Conservation (phyloP, 1,140 invertebrate species). For the Papilio polyxenes region DNA sequence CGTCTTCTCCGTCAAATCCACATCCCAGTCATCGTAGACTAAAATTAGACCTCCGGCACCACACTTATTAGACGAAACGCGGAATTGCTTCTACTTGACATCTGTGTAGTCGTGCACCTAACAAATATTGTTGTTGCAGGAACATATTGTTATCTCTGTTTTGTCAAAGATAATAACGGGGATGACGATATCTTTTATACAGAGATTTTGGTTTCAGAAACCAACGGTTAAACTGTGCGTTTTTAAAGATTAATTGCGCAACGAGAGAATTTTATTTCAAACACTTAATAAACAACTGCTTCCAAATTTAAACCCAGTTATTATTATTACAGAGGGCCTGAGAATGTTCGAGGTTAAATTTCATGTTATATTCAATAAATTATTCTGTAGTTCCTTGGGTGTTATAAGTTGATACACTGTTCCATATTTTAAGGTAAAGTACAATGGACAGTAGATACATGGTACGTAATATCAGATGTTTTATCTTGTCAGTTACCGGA, state of each 20-base stretch:
- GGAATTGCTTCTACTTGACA: too few species aligned
- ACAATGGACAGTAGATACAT: slow-evolving; percentile 36
- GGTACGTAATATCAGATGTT: slow-evolving; percentile 42
- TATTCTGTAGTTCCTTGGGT: slow-evolving; percentile 44
- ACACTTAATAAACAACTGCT: background rate
- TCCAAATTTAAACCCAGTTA: slow-evolving; percentile 46
- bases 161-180: too few species aligned
- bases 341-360: slow-evolving; percentile 24
- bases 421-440: slow-evolving; percentile 46
- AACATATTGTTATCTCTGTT: too few species aligned
- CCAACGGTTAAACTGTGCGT: too few species aligned
- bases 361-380: background rate
- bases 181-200: too few species aligned
- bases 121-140: too few species aligned
- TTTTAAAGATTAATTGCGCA: background rate
- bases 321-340: slow-evolving; percentile 61
- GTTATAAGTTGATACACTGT: background rate
- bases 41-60: too few species aligned
- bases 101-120: too few species aligned
- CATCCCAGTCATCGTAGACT: too few species aligned
- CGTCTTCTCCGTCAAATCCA: too few species aligned
- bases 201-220: too few species aligned
- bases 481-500: background rate
- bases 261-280: background rate
- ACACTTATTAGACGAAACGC: too few species aligned